phyloP scores from a whole-genome alignment of 2,888 invertebrate species.

The Clunio marinus region DNA sequence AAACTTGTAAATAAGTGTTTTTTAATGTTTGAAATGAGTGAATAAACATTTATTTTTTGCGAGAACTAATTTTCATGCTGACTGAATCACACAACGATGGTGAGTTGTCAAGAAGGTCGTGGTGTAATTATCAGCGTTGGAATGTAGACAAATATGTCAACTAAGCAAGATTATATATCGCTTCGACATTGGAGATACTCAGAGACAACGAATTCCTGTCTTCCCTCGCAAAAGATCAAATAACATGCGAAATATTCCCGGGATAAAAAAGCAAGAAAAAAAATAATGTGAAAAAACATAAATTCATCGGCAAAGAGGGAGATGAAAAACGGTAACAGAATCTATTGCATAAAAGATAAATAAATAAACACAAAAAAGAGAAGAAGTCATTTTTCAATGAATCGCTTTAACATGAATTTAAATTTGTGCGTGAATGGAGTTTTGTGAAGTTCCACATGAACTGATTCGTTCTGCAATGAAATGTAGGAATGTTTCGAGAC shows the following conservation, averaged over 20 bases:
- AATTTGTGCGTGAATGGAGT: neutral
- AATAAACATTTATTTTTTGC: constrained; percentile 12
- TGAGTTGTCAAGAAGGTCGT: no score
- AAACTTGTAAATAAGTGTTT: neutral
- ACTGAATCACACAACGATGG: constrained; percentile 21
- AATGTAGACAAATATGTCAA: no score
- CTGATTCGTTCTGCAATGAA: neutral
- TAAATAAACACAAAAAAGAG: neutral
- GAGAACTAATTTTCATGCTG: constrained; percentile 22
- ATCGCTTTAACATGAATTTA: constrained; percentile 20
- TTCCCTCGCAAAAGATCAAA: no score
- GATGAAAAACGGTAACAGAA: neutral
- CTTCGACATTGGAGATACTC: no score
- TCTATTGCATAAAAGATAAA: constrained; percentile 35
- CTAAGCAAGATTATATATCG: no score
- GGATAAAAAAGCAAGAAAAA: no score
- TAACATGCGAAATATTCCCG: no score
- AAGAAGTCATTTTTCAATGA: constrained; percentile 6
- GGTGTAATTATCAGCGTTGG: no score
- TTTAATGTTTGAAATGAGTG: neutral
- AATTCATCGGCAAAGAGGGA: neutral
- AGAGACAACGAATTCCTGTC: no score
- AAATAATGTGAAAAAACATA: neutral
- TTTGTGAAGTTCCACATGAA: neutral
- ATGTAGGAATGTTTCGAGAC: neutral